Percentiles rank a stretch among this genome's conserved stretches.
These are phyloP conservation scores for Malthinus seriepunctatus DNA, from an alignment of 2,888 invertebrate genomes.

Conservation along the genomic window DNA sequence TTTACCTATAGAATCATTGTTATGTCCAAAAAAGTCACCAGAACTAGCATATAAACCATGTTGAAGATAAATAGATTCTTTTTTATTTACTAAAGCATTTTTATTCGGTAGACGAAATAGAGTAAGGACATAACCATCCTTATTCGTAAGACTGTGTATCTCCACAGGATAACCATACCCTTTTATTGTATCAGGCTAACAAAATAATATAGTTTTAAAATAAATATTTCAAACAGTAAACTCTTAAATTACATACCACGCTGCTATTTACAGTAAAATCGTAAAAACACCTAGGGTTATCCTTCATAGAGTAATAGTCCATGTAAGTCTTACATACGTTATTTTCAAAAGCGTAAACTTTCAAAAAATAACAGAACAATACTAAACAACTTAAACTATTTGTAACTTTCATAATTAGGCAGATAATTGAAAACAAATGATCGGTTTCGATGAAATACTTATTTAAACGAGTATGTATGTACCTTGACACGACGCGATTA, in stretches of 20 bases:
- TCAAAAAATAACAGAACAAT: no score
- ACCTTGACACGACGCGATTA: background rate
- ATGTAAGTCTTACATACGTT: background rate
- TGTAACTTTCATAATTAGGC: no score
- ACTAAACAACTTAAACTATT: no score
- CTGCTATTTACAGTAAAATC: background rate
- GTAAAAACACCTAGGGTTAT: background rate
- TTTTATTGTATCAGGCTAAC: background rate
- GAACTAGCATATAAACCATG: background rate
- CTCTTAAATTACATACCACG: background rate
- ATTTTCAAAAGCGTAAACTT: no score
- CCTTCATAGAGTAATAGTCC: background rate
- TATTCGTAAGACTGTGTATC: background rate
- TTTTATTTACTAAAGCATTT: background rate
- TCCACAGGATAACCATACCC: background rate
- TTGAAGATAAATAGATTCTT: background rate
- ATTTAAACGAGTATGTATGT: background rate
- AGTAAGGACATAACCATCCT: background rate
- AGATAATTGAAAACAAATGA: no score
- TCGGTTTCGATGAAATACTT: background rate
- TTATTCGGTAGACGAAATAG: background rate
- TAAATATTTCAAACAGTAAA: no score
- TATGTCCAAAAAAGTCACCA: background rate
- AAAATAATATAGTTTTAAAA: background rate
- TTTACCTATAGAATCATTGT: slow-evolving; percentile 1